Percentiles rank a stretch among this genome's conserved stretches.
These are phyloP conservation scores for Synanthedon formicaeformis DNA, from an alignment of 2,888 invertebrate genomes.

Conservation along the genomic window DNA sequence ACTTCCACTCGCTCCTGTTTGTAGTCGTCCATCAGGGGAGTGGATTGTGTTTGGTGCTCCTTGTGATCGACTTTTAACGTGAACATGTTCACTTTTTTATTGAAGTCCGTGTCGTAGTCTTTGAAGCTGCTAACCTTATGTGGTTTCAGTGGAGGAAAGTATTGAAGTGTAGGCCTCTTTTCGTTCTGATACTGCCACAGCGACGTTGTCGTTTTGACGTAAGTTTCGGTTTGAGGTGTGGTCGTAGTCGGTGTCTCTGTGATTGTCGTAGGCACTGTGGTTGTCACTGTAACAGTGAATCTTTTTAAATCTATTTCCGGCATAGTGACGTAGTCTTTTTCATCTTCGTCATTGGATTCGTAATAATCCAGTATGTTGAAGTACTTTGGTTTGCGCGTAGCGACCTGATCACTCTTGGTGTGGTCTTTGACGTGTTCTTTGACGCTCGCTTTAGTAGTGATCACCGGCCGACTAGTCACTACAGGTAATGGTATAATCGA, in stretches of 20 bases:
- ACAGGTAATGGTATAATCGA: slow-evolving; percentile 4
- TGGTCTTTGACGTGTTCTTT: neutral
- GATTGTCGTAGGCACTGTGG: neutral
- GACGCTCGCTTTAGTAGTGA: neutral
- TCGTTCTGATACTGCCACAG: slow-evolving; percentile 22
- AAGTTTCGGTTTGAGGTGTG: neutral
- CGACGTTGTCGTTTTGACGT: slow-evolving; percentile 9
- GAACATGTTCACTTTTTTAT: slow-evolving; percentile 29
- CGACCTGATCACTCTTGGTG: neutral
- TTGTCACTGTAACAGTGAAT: slow-evolving; percentile 16
- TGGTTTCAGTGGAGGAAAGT: slow-evolving; percentile 44
- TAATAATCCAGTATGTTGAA: slow-evolving; percentile 39
- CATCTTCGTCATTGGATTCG: slow-evolving; percentile 38
- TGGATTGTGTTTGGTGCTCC: slow-evolving; percentile 8
- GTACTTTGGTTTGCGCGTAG: slow-evolving; percentile 23
- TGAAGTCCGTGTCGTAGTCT: slow-evolving; percentile 29
- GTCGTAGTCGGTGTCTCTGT: neutral
- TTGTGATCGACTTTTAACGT: slow-evolving; percentile 18
- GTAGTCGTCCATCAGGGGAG: slow-evolving; percentile 1
- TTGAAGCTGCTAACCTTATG: slow-evolving; percentile 25
- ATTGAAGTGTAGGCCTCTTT: slow-evolving; percentile 46
- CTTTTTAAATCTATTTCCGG: slow-evolving; percentile 50
- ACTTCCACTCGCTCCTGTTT: slow-evolving; percentile 7
- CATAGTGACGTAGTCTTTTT: slow-evolving; percentile 38
- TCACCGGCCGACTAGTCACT: no score